Conservation (phyloP, 2,888 invertebrate genomes). For the Synanthedon myopaeformis region DNA sequence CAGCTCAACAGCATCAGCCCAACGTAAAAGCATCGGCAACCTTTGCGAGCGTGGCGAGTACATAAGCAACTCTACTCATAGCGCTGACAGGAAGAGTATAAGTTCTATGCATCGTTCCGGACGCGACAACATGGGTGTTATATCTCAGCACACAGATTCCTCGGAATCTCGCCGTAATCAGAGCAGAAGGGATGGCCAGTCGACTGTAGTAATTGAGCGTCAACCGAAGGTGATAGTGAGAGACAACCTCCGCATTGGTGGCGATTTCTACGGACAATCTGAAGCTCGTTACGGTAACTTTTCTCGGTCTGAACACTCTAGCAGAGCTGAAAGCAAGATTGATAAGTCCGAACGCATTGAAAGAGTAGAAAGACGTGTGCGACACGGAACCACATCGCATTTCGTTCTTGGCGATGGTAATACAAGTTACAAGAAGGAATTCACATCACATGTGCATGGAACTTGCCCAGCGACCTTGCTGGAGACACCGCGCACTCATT, state of each 20-base stretch:
- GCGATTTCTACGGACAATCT: conserved; percentile 79
- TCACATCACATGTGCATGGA: conserved; percentile 76
- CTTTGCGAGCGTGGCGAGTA: conserved; percentile 80
- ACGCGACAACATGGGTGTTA: conserved; percentile 62
- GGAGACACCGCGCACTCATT: conserved; percentile 80
- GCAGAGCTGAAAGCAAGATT: conserved; percentile 32
- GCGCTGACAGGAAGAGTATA: conserved; percentile 80
- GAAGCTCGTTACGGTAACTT: conserved; percentile 80
- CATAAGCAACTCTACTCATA: conserved; percentile 74
- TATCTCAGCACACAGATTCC: conserved; percentile 64
- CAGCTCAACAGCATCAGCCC: conserved; percentile 80
- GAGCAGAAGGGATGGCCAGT: conserved; percentile 64
- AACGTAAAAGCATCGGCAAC: conserved; percentile 84
- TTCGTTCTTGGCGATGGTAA: conserved; percentile 80
- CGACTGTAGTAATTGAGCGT: conserved; percentile 67
- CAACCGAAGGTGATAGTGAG: conserved; percentile 72
- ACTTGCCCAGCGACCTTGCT: conserved; percentile 85
- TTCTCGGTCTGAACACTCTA: conserved; percentile 59
- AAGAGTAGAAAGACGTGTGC: conserved; percentile 69
- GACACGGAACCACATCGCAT: conserved; percentile 78
- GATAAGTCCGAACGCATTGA: conserved; percentile 71
- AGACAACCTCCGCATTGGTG: conserved; percentile 79
- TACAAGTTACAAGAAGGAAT: conserved; percentile 83
- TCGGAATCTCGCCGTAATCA: conserved; percentile 42
- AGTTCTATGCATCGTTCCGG: conserved; percentile 82